phyloP scores from a whole-genome alignment of 2,797 vertebrate genomes.

The Alosa sapidissima region DNA sequence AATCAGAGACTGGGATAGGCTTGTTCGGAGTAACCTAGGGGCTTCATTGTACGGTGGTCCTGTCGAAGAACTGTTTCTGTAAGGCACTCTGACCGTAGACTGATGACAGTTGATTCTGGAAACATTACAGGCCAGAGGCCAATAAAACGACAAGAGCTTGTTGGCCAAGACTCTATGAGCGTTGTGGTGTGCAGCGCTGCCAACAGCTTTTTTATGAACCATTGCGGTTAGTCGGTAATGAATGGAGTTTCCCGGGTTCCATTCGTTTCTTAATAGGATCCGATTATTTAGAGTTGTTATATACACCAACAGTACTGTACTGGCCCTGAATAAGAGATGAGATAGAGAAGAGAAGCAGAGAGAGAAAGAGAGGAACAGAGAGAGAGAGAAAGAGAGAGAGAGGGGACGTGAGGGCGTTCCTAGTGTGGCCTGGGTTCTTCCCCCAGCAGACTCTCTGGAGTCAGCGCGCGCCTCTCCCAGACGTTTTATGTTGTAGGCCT shows the following conservation, averaged over 20 bases:
- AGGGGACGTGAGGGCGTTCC: conserved; percentile 55
- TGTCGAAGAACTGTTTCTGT: neutral
- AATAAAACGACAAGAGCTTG: conserved; percentile 15
- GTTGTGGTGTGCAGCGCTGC: neutral
- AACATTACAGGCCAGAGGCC: conserved; percentile 9
- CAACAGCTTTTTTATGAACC: conserved; percentile 9
- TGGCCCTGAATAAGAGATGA: neutral
- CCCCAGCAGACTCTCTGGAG: conserved; percentile 63
- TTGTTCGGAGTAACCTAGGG: neutral
- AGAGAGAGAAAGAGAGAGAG: conserved; percentile 9
- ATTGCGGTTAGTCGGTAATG: conserved; percentile 12
- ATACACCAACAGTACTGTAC: neutral
- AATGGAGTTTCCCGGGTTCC: conserved; percentile 6
- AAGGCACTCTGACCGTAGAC: neutral
- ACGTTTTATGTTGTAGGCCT: conserved; percentile 59
- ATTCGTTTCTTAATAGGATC: conserved; percentile 19
- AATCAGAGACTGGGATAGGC: neutral
- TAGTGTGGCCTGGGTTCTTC: conserved; percentile 61
- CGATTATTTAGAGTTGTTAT: conserved; percentile 4
- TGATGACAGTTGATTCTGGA: conserved; percentile 22
- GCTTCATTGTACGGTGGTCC: conserved; percentile 4
- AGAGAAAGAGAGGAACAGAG: neutral
- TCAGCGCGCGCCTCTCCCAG: conserved; percentile 64
- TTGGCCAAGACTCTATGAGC: conserved; percentile 4
- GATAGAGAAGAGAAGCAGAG: neutral